phyloP scores from a whole-genome alignment of 2,888 invertebrate species.

The Caenorhabditis doughertyi region DNA sequence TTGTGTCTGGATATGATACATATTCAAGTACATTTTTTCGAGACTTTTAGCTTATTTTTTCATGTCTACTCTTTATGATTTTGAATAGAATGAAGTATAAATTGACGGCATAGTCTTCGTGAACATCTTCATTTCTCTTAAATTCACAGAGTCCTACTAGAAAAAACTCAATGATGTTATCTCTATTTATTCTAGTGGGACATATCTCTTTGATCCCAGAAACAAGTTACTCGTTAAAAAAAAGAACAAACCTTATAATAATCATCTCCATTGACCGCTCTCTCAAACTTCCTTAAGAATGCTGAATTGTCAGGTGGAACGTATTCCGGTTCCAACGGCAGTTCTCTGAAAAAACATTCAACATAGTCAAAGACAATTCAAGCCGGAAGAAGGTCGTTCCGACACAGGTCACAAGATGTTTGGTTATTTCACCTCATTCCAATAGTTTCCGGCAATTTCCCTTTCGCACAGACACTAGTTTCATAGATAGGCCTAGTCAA shows the following conservation, averaged over 20 bases:
- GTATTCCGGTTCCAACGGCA: slow-evolving; percentile 50
- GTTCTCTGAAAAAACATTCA: slow-evolving; percentile 53
- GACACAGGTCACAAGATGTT: slow-evolving; percentile 43
- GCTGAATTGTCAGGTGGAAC: slow-evolving; percentile 63
- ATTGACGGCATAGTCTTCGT: not conserved
- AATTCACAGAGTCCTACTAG: not conserved
- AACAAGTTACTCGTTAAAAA: not conserved
- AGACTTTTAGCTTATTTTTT: slow-evolving; percentile 1
- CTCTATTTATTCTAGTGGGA: not conserved
- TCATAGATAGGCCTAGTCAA: slow-evolving; percentile 47
- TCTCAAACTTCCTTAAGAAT: slow-evolving; percentile 70
- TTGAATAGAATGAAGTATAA: too few species aligned
- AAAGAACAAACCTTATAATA: slow-evolving; percentile 62
- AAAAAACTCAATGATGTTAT: not conserved
- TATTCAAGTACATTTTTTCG: not conserved
- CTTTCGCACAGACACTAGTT: slow-evolving; percentile 18
- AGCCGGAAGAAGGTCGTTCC: slow-evolving; percentile 43
- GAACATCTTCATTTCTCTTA: not conserved
- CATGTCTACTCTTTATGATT: too few species aligned
- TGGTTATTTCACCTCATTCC: slow-evolving; percentile 38
- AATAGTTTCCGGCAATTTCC: slow-evolving; percentile 46
- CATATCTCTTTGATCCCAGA: not conserved
- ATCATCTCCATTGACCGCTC: slow-evolving; percentile 75
- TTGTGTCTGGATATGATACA: not conserved
- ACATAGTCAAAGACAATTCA: slow-evolving; percentile 9